Evolutionary conservation across 2,888 invertebrate genomes (phyloP).

Genomic region (Cotesia congregata): DNA sequence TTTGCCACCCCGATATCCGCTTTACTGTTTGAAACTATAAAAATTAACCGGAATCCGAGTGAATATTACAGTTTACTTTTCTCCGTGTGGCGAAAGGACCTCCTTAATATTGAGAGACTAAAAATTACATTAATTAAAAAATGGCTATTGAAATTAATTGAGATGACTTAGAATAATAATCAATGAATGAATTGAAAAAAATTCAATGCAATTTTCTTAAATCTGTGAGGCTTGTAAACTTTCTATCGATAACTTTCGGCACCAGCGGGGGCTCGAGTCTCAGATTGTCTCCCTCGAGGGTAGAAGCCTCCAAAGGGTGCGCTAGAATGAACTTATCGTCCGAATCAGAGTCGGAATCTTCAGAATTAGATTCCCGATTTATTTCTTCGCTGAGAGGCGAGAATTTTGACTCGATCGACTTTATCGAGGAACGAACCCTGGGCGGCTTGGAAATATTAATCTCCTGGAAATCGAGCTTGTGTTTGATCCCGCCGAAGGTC

Average conservation of each 20-base stretch:
- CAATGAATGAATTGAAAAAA: slow-evolving; percentile 3
- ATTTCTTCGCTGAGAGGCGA: background rate
- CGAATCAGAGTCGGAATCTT: background rate
- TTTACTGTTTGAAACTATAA: no score
- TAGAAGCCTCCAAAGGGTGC: slow-evolving; percentile 1
- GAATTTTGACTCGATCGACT: slow-evolving; percentile 27
- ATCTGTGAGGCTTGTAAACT: slow-evolving; percentile 73
- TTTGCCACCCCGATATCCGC: no score
- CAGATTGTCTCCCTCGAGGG: slow-evolving; percentile 59
- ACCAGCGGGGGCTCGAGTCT: slow-evolving; percentile 74
- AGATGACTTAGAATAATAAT: background rate
- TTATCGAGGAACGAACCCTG: slow-evolving; percentile 36
- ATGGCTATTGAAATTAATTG: slow-evolving; percentile 8
- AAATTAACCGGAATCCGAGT: no score
- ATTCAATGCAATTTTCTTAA: slow-evolving; percentile 68
- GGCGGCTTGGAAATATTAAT: slow-evolving; percentile 23
- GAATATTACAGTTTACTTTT: no score
- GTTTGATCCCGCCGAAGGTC: slow-evolving; percentile 61
- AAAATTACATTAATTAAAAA: background rate
- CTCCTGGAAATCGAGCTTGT: slow-evolving; percentile 12
- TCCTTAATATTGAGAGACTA: background rate
- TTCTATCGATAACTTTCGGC: slow-evolving; percentile 74
- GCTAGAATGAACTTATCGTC: background rate
- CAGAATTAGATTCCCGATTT: slow-evolving; percentile 12
- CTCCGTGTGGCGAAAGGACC: no score